phyloP scores from a whole-genome alignment of 2,888 invertebrate species.

The Drosophila monieri region DNA sequence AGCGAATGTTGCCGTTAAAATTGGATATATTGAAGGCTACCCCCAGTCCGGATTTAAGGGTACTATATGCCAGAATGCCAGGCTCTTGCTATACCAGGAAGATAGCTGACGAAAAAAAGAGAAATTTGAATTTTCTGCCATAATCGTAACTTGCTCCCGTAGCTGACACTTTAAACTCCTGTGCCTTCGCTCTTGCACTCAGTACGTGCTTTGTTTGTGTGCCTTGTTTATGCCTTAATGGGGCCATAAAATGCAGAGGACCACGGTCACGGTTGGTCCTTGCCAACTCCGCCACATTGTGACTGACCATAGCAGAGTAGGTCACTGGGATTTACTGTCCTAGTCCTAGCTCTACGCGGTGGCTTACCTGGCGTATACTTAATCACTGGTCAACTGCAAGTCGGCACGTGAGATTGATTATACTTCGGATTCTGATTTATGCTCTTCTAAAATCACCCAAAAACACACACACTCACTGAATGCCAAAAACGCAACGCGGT shows the following conservation, averaged over 20 bases:
- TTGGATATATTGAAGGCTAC: conserved; percentile 43
- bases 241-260: conserved; percentile 65
- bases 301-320: conserved; percentile 45
- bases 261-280: conserved; percentile 20
- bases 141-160: conserved; percentile 26
- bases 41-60: conserved; percentile 21
- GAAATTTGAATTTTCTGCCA: conserved; percentile 44
- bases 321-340: conserved; percentile 57
- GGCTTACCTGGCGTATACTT: conserved; percentile 71
- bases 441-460: conserved; percentile 14
- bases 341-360: conserved; percentile 16
- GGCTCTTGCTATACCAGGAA: not conserved
- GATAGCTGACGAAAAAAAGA: conserved; percentile 5
- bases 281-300: conserved; percentile 3
- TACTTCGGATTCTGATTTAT: conserved; percentile 69
- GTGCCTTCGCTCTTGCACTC: conserved; percentile 32
- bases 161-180: conserved; percentile 36
- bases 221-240: conserved; percentile 64
- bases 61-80: not conserved
- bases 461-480: not conserved
- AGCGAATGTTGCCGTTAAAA: conserved; percentile 55
- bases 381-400: conserved; percentile 60
- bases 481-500: not conserved
- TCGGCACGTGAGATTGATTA: conserved; percentile 73
- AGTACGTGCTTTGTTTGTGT: conserved; percentile 40